Base-by-base conservation (phyloP, 1,140 invertebrate genomes). In the Charaxes varanes region DNA sequence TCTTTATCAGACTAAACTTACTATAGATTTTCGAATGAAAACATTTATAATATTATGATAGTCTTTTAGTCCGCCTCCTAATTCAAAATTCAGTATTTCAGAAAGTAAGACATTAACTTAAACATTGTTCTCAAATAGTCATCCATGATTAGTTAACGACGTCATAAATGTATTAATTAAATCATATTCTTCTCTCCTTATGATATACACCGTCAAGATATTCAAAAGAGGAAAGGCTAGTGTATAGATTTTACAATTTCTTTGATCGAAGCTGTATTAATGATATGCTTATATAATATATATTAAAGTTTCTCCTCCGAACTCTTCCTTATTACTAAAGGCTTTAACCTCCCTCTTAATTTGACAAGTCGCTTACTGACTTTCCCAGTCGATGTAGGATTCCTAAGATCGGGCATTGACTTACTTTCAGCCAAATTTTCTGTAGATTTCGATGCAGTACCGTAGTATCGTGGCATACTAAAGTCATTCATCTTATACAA, bases 401-500 rank as follows among this genome's bases (percentile, higher is more conserved):
- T 76, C 17, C 79, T 65, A 4, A 86, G 58, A 60, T 86, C 84
- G 2, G 84, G 84, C 78, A 86, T 84, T 3, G 82, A 85, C 34
- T 83, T 86, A 30, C 82, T 85, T 34, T 84, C 73, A 2, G 69
- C 51, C 7, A 42, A 28, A 11, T 55, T 53, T 18, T 76, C 63
- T 1, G 50, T 45, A 3, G 59, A 22, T 23, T 67, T 69, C 0
- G 53, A 15, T 0, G 61, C 24, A 2, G 57, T 49, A 1, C 81
- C 67, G 27, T 84, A 85, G 54, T 85, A 85, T 30, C 84, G 66
- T 0, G 84, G 84, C 84, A 85, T 85, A 36, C 84, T 85, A 22
- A 66, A 84, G 31, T 85, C 84, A 14, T 71, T 72, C 35, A 74
- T 66, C 24, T 76, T 62, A 21, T 71, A 63, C 62, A 78, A 76